These are phyloP conservation scores for Nycticebus coucang DNA, from an alignment of 2,113 vertebrate species.

Conservation along the genomic window DNA sequence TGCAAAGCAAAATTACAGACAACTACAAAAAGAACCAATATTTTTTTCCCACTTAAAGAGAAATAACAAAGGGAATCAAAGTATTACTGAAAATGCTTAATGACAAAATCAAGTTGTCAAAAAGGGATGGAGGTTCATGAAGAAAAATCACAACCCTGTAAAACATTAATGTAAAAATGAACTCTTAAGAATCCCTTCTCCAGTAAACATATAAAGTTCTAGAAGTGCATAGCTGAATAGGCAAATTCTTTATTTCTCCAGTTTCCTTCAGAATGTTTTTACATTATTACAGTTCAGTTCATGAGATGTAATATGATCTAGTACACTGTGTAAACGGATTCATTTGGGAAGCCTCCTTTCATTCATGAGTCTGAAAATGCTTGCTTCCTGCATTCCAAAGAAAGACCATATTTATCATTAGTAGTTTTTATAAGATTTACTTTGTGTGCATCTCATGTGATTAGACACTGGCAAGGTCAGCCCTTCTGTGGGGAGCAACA, in stretches of 20 bases:
- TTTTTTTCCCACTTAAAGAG: background rate
- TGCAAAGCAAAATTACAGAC: constrained; percentile 27
- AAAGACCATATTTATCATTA: constrained; percentile 5
- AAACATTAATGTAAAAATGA: constrained; percentile 59
- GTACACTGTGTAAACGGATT: background rate
- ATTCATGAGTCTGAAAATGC: background rate
- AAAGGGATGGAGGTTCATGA: constrained; percentile 42
- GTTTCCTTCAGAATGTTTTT: constrained; percentile 45
- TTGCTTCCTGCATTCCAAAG: constrained; percentile 30
- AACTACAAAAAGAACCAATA: background rate
- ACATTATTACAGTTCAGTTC: constrained; percentile 5
- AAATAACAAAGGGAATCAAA: constrained; percentile 47
- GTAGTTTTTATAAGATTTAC: constrained; percentile 1
- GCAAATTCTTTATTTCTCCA: constrained; percentile 48
- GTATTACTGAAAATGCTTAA: constrained; percentile 32
- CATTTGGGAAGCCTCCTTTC: constrained; percentile 35
- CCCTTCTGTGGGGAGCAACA: background rate
- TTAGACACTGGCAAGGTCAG: background rate
- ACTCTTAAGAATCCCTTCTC: constrained; percentile 36
- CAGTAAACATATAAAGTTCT: constrained; percentile 47
- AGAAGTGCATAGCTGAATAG: background rate
- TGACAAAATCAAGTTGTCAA: constrained; percentile 28
- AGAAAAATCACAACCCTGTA: constrained; percentile 7
- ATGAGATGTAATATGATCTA: constrained; percentile 15
- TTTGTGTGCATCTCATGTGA: constrained; percentile 26